These are phyloP conservation scores for Mellilla xanthometata DNA, from an alignment of 2,888 invertebrate species.

Conservation along the genomic window DNA sequence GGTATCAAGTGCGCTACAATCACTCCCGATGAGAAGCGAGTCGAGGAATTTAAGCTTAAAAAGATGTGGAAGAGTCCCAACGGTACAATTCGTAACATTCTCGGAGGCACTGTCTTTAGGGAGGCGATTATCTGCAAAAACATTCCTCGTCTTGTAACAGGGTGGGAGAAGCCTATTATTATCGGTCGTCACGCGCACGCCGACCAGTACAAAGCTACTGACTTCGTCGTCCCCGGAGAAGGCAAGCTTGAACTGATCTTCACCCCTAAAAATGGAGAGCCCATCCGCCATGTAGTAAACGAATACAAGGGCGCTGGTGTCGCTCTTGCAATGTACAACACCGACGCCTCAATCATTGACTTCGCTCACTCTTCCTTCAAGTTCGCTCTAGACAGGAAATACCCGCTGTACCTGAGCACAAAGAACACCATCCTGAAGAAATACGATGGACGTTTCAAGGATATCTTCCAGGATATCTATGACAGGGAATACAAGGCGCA, in stretches of 20 bases:
- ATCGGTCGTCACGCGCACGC: conserved; percentile 99
- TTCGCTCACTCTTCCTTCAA: conserved; percentile 98
- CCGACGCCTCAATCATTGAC: conserved; percentile 95
- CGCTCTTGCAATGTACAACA: conserved; percentile 97
- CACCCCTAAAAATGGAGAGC: conserved; percentile 85
- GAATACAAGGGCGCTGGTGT: conserved; percentile 95
- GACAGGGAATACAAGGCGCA: conserved; percentile 92
- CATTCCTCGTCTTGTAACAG: conserved; percentile 96
- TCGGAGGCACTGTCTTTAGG: conserved; percentile 92
- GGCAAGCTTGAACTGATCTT: conserved; percentile 94
- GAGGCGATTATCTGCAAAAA: conserved; percentile 95
- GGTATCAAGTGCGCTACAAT: conserved; percentile 99
- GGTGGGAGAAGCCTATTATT: conserved; percentile 98
- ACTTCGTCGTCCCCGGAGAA: conserved; percentile 95
- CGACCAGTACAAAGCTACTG: conserved; percentile 98
- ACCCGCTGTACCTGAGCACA: conserved; percentile 96
- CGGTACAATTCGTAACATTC: conserved; percentile 93
- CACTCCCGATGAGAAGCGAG: conserved; percentile 98
- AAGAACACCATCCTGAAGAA: conserved; percentile 98
- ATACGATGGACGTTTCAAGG: conserved; percentile 98
- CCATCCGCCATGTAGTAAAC: conserved; percentile 89
- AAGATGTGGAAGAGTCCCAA: conserved; percentile 97
- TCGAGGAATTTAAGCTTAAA: conserved; percentile 94
- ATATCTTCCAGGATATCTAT: conserved; percentile 98
- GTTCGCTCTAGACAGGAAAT: conserved; percentile 91